phyloP scores from a whole-genome alignment of 1,140 invertebrate species.

The Colletes gigas region DNA sequence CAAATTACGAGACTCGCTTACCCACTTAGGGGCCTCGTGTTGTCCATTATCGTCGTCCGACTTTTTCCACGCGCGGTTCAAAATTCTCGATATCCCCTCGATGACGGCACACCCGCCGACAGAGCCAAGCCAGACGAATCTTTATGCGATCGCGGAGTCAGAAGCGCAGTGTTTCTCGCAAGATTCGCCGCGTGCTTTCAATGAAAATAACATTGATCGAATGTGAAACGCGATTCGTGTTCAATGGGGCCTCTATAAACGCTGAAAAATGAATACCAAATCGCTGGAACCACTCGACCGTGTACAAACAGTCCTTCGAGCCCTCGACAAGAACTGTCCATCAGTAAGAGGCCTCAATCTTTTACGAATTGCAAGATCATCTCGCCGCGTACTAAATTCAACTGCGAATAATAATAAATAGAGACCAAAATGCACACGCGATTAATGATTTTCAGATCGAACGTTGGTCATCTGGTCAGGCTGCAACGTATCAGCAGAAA shows the following conservation, averaged over 20 bases:
- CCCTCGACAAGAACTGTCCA: background rate
- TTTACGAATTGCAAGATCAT: background rate
- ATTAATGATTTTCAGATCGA: slow-evolving; percentile 7
- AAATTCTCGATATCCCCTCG: background rate
- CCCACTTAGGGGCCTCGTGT: slow-evolving; percentile 53
- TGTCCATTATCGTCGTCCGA: slow-evolving; percentile 29
- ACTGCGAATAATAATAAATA: background rate
- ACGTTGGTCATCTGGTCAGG: slow-evolving; percentile 10
- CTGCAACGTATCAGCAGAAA: slow-evolving; percentile 25
- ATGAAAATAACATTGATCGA: slow-evolving; percentile 46
- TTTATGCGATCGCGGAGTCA: too few relatives aligned
- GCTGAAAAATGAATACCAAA: slow-evolving; percentile 32
- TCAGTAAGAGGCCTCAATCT: background rate
- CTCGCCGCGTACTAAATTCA: background rate
- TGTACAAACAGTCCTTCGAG: slow-evolving; percentile 27
- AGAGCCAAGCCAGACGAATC: too few relatives aligned
- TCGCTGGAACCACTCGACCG: slow-evolving; percentile 10
- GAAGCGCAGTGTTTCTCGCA: slow-evolving; percentile 10
- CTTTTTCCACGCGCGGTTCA: background rate
- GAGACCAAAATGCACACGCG: background rate
- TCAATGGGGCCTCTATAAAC: slow-evolving; percentile 37
- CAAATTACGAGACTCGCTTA: slow-evolving; percentile 66
- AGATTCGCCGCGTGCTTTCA: slow-evolving; percentile 38
- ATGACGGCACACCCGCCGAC: too few relatives aligned
- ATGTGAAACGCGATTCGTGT: slow-evolving; percentile 32